Conservation (phyloP, 2,797 vertebrate species). For the Crotalus adamanteus region DNA sequence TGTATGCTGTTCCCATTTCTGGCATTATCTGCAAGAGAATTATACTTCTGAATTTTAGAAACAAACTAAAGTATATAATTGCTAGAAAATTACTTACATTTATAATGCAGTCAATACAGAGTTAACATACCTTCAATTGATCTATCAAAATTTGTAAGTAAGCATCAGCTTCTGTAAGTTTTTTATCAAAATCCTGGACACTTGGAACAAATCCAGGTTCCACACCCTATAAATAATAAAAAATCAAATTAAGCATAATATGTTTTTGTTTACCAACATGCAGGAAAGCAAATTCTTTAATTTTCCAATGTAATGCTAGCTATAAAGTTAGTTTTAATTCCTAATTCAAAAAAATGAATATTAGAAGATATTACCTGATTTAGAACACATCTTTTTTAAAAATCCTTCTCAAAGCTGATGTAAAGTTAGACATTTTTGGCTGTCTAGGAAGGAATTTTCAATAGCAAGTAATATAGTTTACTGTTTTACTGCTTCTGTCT, state of each 20-base stretch:
- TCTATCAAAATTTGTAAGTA: constrained; percentile 98
- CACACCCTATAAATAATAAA: constrained; percentile 79
- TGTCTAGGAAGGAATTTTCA: neutral
- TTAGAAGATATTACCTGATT: neutral
- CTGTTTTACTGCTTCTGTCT: neutral
- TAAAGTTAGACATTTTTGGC: neutral
- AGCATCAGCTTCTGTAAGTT: constrained; percentile 95
- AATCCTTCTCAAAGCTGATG: neutral
- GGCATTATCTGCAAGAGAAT: neutral
- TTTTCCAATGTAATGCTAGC: neutral
- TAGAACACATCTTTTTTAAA: neutral
- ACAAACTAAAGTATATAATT: neutral
- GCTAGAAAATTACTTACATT: neutral
- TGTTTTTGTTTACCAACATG: neutral
- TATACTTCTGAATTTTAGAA: neutral
- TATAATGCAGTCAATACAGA: neutral
- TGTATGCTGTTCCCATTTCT: neutral
- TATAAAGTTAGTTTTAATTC: neutral
- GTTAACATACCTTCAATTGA: constrained; percentile 87
- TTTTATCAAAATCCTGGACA: constrained; percentile 98
- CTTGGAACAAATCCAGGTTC: constrained; percentile 95
- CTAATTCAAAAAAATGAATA: neutral
- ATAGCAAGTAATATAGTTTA: neutral
- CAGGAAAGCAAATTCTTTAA: neutral
- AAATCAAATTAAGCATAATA: constrained; percentile 27